phyloP scores from a whole-genome alignment of 1,140 invertebrate species.

The Drosophila fuyamai region DNA sequence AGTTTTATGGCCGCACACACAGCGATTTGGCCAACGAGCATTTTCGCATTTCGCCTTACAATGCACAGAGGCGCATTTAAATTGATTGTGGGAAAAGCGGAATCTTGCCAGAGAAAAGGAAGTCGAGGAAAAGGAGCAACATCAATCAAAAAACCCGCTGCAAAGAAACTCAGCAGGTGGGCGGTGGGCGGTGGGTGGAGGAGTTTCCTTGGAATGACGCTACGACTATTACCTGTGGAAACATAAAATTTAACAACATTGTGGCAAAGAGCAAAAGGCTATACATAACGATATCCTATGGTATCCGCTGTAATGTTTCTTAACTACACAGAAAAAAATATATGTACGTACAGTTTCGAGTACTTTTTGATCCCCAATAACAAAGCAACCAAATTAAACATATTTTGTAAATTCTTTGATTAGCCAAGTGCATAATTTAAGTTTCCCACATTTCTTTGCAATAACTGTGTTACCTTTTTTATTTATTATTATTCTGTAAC shows the following conservation, averaged over 20 bases:
- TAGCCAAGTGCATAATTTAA: no score
- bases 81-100: constrained; percentile 65
- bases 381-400: no score
- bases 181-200: constrained; percentile 14
- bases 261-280: constrained; percentile 51
- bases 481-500: no score
- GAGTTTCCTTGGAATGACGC: constrained; percentile 28
- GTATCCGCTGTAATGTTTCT: constrained; percentile 28
- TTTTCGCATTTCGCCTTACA: constrained; percentile 49
- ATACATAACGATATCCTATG: constrained; percentile 74
- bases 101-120: constrained; percentile 41
- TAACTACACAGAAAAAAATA: constrained; percentile 12
- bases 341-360: no score
- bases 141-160: constrained; percentile 77
- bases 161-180: constrained; percentile 44
- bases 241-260: constrained; percentile 77
- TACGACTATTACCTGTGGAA: constrained; percentile 68
- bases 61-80: constrained; percentile 80
- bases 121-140: constrained; percentile 62
- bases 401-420: no score
- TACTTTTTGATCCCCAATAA: no score
- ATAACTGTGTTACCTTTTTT: no score
- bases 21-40: constrained; percentile 68
- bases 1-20: constrained; percentile 41
- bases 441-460: no score